phyloP scores from a whole-genome alignment of 2,113 vertebrate species.

The Piprites chloris region DNA sequence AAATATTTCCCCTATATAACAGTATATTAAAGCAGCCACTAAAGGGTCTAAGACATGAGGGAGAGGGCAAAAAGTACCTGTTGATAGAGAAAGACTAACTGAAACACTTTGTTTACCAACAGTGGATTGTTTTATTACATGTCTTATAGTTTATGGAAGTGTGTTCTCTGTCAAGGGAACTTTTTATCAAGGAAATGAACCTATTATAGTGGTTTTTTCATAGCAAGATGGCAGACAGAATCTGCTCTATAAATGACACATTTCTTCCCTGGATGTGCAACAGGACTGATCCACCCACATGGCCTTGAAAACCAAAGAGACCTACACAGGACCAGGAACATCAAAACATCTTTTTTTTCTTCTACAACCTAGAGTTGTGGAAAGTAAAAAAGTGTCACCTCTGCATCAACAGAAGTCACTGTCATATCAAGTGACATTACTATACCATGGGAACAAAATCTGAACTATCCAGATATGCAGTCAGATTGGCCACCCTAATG shows the following conservation, averaged over 20 bases:
- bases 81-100: not conserved
- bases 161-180: not conserved
- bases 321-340: not conserved
- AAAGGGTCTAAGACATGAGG: not conserved
- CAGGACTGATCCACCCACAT: no score
- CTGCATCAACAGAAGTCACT: not conserved
- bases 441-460: not conserved
- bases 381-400: not conserved
- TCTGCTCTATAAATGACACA: not conserved
- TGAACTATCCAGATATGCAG: not conserved
- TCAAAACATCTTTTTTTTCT: rapidly evolving
- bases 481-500: not conserved
- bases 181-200: not conserved
- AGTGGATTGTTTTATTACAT: not conserved
- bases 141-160: not conserved
- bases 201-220: not conserved
- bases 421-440: not conserved
- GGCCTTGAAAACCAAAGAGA: not conserved
- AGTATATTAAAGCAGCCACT: not conserved
- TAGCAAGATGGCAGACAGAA: not conserved
- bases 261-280: not conserved
- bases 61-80: not conserved
- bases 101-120: rapidly evolving
- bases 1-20: not conserved
- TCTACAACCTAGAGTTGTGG: not conserved